Evolutionary conservation across 2,113 vertebrate genomes (phyloP), one percentile per base, ranked within the genome.

Genomic region (Callipepla californica): DNA sequence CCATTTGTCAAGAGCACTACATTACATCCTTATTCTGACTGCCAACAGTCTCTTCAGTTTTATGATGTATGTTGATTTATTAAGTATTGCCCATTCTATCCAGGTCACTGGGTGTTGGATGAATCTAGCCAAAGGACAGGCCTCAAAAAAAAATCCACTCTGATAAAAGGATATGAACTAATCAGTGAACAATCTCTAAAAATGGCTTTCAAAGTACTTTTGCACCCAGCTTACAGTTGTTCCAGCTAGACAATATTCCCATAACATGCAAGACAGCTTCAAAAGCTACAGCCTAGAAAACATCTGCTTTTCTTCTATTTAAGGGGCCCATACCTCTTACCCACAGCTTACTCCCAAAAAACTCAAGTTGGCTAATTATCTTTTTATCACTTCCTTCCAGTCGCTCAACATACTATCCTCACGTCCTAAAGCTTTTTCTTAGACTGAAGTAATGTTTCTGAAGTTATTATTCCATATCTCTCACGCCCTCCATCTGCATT

Each of bases 271-370:
- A 80, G 68, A 67, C 26, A 77, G n/a, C 36, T 80, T 34, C n/a
- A 80, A 74, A 88, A 83, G 55, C 23, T 69, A 51, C 26, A 74
- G 55, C 38, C 30, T 66, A 50, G 83, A 38, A 50, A 50, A 70
- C 65, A 88, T 55, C 63, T 93, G 91, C 75, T 75, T 91, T 94
- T 75, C 80, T 89, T 84, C 40, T 59, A 1, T 70, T 21, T 13
- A 11, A 6, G 2, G n/a, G 26, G 42, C 66, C 57, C 51, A 22
- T 78, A 58, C 67, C 36, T 83, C 67, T 83, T 45, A 66, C 28
- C 25, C 15, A 9, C 70, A 25, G 62, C 25, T 84, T 90, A 74
- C 7, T 74, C 22, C 51, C 70, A 44, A 92, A 86, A 94, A 93
- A 80, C 59, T 66, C 28, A 78, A 19, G 32, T 36, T 87, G 51